phyloP scores from a whole-genome alignment of 2,888 invertebrate genomes.

The Synanthedon vespiformis region DNA sequence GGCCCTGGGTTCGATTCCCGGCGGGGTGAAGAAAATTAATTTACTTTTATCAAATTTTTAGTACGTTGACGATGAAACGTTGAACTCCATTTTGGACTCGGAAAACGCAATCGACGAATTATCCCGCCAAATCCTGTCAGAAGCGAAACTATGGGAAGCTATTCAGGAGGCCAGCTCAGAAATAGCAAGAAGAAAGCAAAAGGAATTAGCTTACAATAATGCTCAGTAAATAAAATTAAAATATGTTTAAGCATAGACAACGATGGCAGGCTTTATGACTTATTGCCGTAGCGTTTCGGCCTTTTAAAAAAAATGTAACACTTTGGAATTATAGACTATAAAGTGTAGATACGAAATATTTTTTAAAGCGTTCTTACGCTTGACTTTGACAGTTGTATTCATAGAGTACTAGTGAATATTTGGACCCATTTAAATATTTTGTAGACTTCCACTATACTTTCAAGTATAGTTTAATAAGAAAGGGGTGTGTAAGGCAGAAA shows the following conservation, averaged over 20 bases:
- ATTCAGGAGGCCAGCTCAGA: slow-evolving; percentile 83
- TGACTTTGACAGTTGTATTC: no score
- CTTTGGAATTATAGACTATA: neutral
- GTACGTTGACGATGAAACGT: slow-evolving; percentile 70
- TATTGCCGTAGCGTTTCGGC: slow-evolving; percentile 24
- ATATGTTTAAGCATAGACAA: slow-evolving; percentile 4
- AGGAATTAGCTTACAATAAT: slow-evolving; percentile 31
- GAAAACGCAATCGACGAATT: slow-evolving; percentile 80
- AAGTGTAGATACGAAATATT: neutral
- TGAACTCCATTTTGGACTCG: slow-evolving; percentile 76
- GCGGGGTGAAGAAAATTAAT: no score
- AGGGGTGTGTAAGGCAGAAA: no score
- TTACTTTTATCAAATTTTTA: slow-evolving; percentile 17
- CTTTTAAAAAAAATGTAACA: slow-evolving; percentile 6
- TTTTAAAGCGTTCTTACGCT: no score
- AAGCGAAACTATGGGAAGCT: slow-evolving; percentile 83
- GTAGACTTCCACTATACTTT: no score
- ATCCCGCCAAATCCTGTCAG: slow-evolving; percentile 82
- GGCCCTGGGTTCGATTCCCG: no score
- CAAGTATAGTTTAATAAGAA: no score
- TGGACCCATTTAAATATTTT: no score
- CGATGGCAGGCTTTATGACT: slow-evolving; percentile 13
- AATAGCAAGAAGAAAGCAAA: slow-evolving; percentile 73
- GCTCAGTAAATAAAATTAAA: slow-evolving; percentile 1
- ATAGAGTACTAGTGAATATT: no score